Conservation (phyloP, 1,140 invertebrate species). For the Venustaconcha ellipsiformis region DNA sequence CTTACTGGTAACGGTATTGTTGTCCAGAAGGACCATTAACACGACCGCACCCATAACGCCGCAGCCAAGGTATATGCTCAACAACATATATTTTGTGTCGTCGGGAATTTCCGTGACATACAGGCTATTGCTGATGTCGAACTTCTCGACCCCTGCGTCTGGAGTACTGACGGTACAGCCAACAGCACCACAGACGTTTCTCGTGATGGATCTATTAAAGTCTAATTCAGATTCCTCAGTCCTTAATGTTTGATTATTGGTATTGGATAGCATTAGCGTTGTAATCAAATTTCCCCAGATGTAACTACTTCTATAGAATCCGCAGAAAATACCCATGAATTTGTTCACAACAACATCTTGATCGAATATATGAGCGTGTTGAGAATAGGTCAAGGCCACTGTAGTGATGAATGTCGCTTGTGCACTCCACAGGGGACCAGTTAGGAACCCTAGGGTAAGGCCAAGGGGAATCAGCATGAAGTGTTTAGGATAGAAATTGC, state of each 20-base stretch:
- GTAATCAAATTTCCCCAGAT: slow-evolving; percentile 67
- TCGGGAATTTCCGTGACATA: slow-evolving; percentile 42
- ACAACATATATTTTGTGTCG: slow-evolving; percentile 53
- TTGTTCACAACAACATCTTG: slow-evolving; percentile 59
- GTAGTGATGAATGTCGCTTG: slow-evolving; percentile 65
- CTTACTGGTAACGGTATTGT: slow-evolving; percentile 28
- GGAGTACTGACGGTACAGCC: slow-evolving; percentile 35
- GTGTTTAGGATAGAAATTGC: slow-evolving; percentile 61
- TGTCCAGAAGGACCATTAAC: slow-evolving; percentile 55
- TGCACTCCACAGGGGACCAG: slow-evolving; percentile 64
- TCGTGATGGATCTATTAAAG: slow-evolving; percentile 1
- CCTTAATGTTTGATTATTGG: slow-evolving; percentile 45
- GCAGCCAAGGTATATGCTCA: slow-evolving; percentile 61
- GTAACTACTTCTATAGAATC: slow-evolving; percentile 59
- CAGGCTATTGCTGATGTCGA: slow-evolving; percentile 34
- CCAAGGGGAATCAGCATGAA: slow-evolving; percentile 59
- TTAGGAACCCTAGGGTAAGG: slow-evolving; percentile 53
- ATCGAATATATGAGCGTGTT: slow-evolving; percentile 47
- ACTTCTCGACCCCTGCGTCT: slow-evolving; percentile 23
- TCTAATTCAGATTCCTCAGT: slow-evolving; percentile 17
- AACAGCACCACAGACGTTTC: slow-evolving; percentile 27
- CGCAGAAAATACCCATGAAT: slow-evolving; percentile 66
- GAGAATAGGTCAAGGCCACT: slow-evolving; percentile 58
- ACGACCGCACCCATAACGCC: slow-evolving; percentile 60
- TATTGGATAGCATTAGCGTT: slow-evolving; percentile 52